Evolutionary conservation across 2,888 invertebrate genomes (phyloP).

Genomic region (Rhopalosiphum nymphaeae): DNA sequence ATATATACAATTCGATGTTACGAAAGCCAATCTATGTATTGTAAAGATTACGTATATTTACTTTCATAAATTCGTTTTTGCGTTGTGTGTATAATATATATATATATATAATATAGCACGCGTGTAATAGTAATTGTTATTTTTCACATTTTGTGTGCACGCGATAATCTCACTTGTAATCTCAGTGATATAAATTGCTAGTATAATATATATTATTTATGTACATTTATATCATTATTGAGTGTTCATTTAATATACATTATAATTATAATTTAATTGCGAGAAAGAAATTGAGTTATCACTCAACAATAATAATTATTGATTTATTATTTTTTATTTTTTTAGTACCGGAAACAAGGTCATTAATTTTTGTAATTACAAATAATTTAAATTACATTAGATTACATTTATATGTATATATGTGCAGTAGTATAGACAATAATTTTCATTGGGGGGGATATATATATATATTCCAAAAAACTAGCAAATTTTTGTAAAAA

Average conservation of each 20-base stretch:
- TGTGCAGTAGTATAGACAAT: no score
- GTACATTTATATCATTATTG: not conserved
- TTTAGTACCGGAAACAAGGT: no score
- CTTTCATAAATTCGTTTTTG: not conserved
- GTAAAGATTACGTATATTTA: not conserved
- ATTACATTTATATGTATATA: no score
- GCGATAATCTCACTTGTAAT: not conserved
- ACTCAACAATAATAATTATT: not conserved
- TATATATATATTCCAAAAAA: no score
- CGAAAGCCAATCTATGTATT: not conserved
- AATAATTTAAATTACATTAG: no score
- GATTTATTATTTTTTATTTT: no score
- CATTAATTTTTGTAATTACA: no score
- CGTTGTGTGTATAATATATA: not conserved
- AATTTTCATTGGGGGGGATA: no score
- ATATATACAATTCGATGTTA: conserved; percentile 10
- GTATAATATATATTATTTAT: conserved; percentile 8
- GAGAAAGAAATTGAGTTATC: not conserved
- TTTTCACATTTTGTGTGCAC: not conserved
- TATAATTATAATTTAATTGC: not conserved
- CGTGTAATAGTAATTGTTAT: not conserved
- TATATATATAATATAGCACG: not conserved
- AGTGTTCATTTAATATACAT: not conserved
- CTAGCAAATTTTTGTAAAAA: no score
- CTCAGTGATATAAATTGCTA: not conserved